Percentiles rank a stretch among this genome's conserved stretches.
Evolutionary conservation across 2,888 invertebrate species (phyloP).

Genomic region (Unio pictorum): DNA sequence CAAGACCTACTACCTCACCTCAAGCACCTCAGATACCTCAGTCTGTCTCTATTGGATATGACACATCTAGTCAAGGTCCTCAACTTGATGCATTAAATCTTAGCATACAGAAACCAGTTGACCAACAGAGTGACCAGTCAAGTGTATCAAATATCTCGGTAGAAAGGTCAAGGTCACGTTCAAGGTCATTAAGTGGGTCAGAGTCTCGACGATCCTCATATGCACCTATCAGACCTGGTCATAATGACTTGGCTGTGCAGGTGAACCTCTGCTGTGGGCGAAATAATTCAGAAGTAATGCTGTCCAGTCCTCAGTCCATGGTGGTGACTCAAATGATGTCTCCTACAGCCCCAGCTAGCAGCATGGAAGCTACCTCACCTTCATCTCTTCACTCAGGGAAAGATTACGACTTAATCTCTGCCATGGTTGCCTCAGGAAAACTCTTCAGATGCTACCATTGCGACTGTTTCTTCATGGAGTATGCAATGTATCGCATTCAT

Average conservation of each 20-base stretch:
- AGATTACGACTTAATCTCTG: slow-evolving; percentile 52
- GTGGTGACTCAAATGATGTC: too few species aligned
- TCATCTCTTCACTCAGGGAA: slow-evolving; percentile 36
- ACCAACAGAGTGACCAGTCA: slow-evolving; percentile 32
- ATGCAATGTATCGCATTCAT: slow-evolving; percentile 62
- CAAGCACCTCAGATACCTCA: slow-evolving; percentile 40
- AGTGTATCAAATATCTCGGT: slow-evolving; percentile 41
- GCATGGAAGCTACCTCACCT: slow-evolving; percentile 31
- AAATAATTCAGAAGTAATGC: neutral
- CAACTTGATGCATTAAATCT: slow-evolving; percentile 60
- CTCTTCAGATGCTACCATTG: slow-evolving; percentile 62
- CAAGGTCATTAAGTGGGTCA: slow-evolving; percentile 42
- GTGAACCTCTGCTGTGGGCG: slow-evolving; percentile 49
- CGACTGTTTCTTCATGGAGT: slow-evolving; percentile 63
- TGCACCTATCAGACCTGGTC: too few species aligned
- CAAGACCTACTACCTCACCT: slow-evolving; percentile 46
- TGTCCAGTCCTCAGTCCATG: too few species aligned
- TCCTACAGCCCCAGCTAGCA: slow-evolving; percentile 14
- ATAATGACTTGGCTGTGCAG: slow-evolving; percentile 35
- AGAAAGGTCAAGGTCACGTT: slow-evolving; percentile 36
- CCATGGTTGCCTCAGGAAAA: slow-evolving; percentile 50
- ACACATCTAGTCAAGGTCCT: slow-evolving; percentile 41
- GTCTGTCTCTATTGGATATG: slow-evolving; percentile 16
- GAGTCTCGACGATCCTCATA: slow-evolving; percentile 9
- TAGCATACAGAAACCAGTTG: slow-evolving; percentile 38